Evolutionary conservation across 1,140 invertebrate species (phyloP).

Genomic region (Zaprionus ghesquierei): DNA sequence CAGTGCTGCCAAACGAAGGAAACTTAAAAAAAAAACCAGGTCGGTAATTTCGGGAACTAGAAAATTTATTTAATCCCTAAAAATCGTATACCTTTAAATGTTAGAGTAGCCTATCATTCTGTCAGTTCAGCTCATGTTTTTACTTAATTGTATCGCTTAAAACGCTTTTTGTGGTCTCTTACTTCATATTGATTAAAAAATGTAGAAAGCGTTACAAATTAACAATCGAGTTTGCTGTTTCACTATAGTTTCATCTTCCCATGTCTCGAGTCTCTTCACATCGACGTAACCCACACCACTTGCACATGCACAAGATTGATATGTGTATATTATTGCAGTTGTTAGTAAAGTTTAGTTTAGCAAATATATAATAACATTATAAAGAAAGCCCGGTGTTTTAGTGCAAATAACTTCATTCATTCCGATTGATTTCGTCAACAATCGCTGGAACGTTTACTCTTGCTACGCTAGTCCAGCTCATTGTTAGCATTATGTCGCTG

Average conservation of each 20-base stretch:
- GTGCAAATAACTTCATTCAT: constrained; percentile 23
- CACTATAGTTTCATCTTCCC: background rate
- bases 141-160: background rate
- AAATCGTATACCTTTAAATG: background rate
- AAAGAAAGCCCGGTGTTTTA: constrained; percentile 50
- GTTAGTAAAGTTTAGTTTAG: constrained; percentile 38
- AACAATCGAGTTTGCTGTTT: background rate
- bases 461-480: constrained; percentile 59
- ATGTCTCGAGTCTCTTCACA: background rate
- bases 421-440: background rate
- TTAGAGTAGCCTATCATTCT: background rate
- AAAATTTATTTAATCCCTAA: background rate
- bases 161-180: background rate
- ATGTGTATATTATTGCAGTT: constrained; percentile 19
- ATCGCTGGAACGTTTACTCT: background rate
- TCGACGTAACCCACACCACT: background rate
- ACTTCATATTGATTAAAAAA: background rate
- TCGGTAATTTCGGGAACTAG: background rate
- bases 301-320: background rate
- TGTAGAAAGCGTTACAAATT: background rate
- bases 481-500: constrained; percentile 42
- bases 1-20: background rate
- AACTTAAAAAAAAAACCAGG: background rate
- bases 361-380: constrained; percentile 62
- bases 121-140: background rate